Base-by-base conservation (phyloP, 2,888 invertebrate genomes). In the Sisyra nigra region DNA sequence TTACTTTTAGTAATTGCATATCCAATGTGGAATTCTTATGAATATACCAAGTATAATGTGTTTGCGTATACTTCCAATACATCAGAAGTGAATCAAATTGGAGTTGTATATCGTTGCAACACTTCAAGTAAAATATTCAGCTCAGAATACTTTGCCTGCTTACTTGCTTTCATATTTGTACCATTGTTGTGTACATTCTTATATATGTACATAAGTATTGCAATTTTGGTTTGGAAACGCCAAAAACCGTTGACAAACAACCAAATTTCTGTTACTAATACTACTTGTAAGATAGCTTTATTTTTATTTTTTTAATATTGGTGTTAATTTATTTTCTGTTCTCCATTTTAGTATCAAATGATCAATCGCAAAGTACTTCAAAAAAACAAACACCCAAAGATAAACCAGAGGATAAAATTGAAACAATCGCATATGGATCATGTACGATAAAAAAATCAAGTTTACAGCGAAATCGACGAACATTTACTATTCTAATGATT, bases 401-500 rank as follows among this genome's bases (percentile, higher is more conserved):
- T 46, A 45, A 46, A 6, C 49, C 52, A 2, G 50, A 50, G 13
- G 42, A 43, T 3, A 36, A 18, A n/a, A 34, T 38, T 15, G 49
- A 48, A 31, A 46, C 48, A 4, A 47, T 48, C 4, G 44, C 13
- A 5, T 44, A 45, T 9, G 44, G 46, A 34, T 3, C 44, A 2
- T 46, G 48, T 31, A 44, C 38, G 44, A 37, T 33, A 36, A 48
- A 46, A 40, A 48, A 46, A 29, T 44, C 40, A 10, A 57, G 61
- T 30, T 57, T 60, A 44, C 54, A 58, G 24, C 58, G 69, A 3
- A 74, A 73, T 52, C 59, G 69, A 2, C 63, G 71, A 41, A 74
- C 73, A 45, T 70, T 74, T 44, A 66, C 63, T 47, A 62, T 74
- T 8, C 69, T 76, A 32, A 52, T 75, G 13, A 55, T 67, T 3